Conservation (phyloP, 2,888 invertebrate species). For the Agrotis exclamationis region DNA sequence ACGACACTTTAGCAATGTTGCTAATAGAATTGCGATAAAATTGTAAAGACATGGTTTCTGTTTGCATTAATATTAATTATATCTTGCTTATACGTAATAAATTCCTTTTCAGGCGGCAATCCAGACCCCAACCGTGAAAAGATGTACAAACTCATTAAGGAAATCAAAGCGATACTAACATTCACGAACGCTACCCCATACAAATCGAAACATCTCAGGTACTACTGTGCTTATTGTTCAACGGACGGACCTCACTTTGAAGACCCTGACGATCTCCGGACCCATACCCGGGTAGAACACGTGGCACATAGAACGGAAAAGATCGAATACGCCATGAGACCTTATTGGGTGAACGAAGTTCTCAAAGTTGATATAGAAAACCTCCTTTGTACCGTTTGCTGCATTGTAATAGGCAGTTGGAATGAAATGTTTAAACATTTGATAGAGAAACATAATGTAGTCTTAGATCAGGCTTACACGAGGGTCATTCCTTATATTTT, state of each 20-base stretch:
- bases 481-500: slow-evolving; percentile 77
- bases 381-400: slow-evolving; percentile 74
- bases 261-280: slow-evolving; percentile 71
- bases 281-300: slow-evolving; percentile 73
- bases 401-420: slow-evolving; percentile 69
- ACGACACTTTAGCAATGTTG: too few relatives aligned
- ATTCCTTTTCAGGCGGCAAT: slow-evolving; percentile 39
- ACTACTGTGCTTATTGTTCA: slow-evolving; percentile 78
- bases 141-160: slow-evolving; percentile 69
- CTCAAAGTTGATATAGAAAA: slow-evolving; percentile 78
- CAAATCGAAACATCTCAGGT: slow-evolving; percentile 70
- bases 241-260: slow-evolving; percentile 68
- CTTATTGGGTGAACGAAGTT: slow-evolving; percentile 76
- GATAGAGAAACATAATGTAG: slow-evolving; percentile 66
- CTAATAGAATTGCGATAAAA: too few relatives aligned
- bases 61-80: too few relatives aligned
- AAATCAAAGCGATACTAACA: slow-evolving; percentile 73
- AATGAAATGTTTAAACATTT: slow-evolving; percentile 78
- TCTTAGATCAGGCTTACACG: slow-evolving; percentile 73
- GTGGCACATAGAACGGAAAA: slow-evolving; percentile 56
- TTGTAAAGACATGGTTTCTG: too few relatives aligned
- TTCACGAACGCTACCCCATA: slow-evolving; percentile 81
- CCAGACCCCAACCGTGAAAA: slow-evolving; percentile 44
- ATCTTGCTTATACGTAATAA: too few relatives aligned
- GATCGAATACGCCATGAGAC: slow-evolving; percentile 76